Evolutionary conservation across 2,888 invertebrate species (phyloP).

Genomic region (Drosophila rubida): DNA sequence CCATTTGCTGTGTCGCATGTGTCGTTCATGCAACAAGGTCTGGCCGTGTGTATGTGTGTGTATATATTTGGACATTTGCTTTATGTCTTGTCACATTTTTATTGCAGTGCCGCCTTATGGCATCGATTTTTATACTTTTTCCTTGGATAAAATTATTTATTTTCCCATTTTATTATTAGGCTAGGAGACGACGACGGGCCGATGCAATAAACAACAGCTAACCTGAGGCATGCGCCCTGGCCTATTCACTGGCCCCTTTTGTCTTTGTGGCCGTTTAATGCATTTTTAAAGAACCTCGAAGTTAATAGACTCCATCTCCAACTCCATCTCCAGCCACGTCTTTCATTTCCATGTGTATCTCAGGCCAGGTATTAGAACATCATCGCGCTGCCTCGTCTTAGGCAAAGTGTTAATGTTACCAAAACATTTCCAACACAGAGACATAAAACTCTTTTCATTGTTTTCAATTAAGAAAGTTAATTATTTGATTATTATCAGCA

Average conservation of each 20-base stretch:
- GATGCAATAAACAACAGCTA: slow-evolving; percentile 48
- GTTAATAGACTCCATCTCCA: slow-evolving; percentile 65
- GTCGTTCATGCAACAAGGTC: slow-evolving; percentile 14
- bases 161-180: slow-evolving; percentile 64
- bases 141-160: slow-evolving; percentile 71
- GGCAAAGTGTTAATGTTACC: slow-evolving; percentile 76
- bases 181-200: slow-evolving; percentile 22
- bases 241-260: slow-evolving; percentile 31
- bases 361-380: slow-evolving; percentile 37
- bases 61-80: slow-evolving; percentile 62
- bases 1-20: slow-evolving; percentile 41
- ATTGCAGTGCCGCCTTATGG: slow-evolving; percentile 74
- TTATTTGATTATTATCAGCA: slow-evolving; percentile 83
- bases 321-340: neutral
- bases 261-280: slow-evolving; percentile 61
- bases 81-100: slow-evolving; percentile 78
- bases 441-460: slow-evolving; percentile 77
- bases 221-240: slow-evolving; percentile 22
- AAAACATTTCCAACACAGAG: slow-evolving; percentile 57
- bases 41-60: slow-evolving; percentile 12
- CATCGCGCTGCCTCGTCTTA: slow-evolving; percentile 17
- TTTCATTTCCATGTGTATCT: slow-evolving; percentile 14
- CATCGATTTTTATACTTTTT: slow-evolving; percentile 78
- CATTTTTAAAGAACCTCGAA: slow-evolving; percentile 71
- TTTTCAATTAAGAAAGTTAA: slow-evolving; percentile 83